A percentile compares a stretch with the other conserved stretches of the same genome.
Conservation (phyloP, 2,888 invertebrate genomes). For the Drosophila kuntzei region DNA sequence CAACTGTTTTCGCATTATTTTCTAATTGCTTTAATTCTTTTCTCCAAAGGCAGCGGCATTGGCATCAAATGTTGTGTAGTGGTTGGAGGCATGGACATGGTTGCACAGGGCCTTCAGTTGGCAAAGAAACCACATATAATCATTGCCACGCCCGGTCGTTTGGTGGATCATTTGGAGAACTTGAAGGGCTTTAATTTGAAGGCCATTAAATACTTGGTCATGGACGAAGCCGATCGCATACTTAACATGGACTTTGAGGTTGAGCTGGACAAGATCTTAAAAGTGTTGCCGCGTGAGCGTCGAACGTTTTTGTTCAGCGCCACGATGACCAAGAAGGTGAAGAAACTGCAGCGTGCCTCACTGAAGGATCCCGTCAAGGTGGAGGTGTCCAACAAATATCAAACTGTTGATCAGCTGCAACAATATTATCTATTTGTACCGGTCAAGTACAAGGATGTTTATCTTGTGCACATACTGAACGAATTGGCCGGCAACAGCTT, state of each 20-base stretch:
- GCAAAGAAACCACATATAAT: slow-evolving; percentile 99
- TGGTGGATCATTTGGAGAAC: slow-evolving; percentile 98
- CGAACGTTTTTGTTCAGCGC: slow-evolving; percentile 98
- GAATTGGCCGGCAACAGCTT: slow-evolving; percentile 97
- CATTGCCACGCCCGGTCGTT: slow-evolving; percentile 97
- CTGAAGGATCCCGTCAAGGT: slow-evolving; percentile 97
- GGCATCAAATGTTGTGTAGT: slow-evolving; percentile 98
- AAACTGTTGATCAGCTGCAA: slow-evolving; percentile 98
- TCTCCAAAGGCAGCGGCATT: slow-evolving; percentile 90
- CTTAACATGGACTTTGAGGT: slow-evolving; percentile 99
- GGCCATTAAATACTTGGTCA: slow-evolving; percentile 95
- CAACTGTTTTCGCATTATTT: neutral
- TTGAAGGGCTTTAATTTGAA: slow-evolving; percentile 98
- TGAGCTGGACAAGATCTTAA: slow-evolving; percentile 98
- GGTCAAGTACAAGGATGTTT: slow-evolving; percentile 98
- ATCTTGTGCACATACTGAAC: slow-evolving; percentile 97
- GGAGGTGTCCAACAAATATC: slow-evolving; percentile 98
- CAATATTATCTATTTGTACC: slow-evolving; percentile 98
- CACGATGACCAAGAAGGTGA: slow-evolving; percentile 99
- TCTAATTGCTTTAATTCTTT: neutral
- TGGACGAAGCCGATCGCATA: slow-evolving; percentile 99
- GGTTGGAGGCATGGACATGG: slow-evolving; percentile 99
- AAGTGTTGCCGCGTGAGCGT: slow-evolving; percentile 94
- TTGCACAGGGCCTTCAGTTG: slow-evolving; percentile 94
- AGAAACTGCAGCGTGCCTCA: slow-evolving; percentile 97